Evolutionary conservation across 2,113 vertebrate genomes (phyloP).

Genomic region (Ophthalmolycus amberensis): DNA sequence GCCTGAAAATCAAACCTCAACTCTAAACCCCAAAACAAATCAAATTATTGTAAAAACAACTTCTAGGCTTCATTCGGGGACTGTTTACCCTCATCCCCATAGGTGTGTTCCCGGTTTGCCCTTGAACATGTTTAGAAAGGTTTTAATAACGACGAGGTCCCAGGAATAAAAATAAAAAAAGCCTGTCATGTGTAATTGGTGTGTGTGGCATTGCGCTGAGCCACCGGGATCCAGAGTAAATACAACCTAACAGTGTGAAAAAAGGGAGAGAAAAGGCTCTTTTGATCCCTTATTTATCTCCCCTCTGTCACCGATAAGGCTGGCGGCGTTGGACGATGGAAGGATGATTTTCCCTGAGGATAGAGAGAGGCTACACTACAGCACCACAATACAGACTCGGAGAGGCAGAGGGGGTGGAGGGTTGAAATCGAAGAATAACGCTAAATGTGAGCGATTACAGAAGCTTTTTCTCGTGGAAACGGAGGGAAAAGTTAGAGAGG

Average conservation of each 20-base stretch:
- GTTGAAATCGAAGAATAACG: slow-evolving; percentile 40
- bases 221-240: slow-evolving; percentile 72
- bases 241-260: slow-evolving; percentile 76
- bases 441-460: slow-evolving; percentile 52
- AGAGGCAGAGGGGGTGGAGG: slow-evolving; percentile 23
- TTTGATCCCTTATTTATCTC: slow-evolving; percentile 82
- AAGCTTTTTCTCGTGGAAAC: slow-evolving; percentile 34
- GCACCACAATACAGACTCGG: slow-evolving; percentile 51
- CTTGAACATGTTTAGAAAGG: slow-evolving; percentile 52
- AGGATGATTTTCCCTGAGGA: slow-evolving; percentile 71
- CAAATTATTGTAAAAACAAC: not conserved
- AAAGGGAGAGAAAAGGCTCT: slow-evolving; percentile 71
- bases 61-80: not conserved
- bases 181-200: slow-evolving; percentile 73
- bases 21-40: not conserved
- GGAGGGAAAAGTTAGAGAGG: slow-evolving; percentile 4
- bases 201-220: slow-evolving; percentile 64
- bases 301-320: slow-evolving; percentile 75
- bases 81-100: slow-evolving; percentile 10
- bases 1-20: not conserved
- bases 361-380: slow-evolving; percentile 41
- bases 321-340: slow-evolving; percentile 54
- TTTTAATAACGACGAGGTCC: slow-evolving; percentile 46
- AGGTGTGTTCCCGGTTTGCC: slow-evolving; percentile 22
- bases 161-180: slow-evolving; percentile 47